Evolutionary conservation across 2,888 invertebrate genomes (phyloP).

Genomic region (Orthosia gothica): DNA sequence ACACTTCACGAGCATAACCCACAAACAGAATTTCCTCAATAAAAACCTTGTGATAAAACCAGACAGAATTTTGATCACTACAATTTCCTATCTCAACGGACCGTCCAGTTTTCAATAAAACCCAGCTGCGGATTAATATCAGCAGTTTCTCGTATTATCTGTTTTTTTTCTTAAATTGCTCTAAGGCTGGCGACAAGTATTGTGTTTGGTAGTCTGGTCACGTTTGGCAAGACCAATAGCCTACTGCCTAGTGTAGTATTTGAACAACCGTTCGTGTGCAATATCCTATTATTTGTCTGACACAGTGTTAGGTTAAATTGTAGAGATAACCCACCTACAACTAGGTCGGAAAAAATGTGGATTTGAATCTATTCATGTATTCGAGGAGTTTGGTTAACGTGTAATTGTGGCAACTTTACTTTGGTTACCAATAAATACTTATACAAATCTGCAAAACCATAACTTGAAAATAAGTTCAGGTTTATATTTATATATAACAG

Average conservation of each 20-base stretch:
- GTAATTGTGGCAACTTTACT: not conserved
- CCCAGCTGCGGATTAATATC: slow-evolving; percentile 57
- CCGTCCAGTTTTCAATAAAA: not conserved
- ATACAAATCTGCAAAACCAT: not conserved
- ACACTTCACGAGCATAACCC: slow-evolving; percentile 5
- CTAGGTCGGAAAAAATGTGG: slow-evolving; percentile 6
- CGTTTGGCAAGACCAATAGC: slow-evolving; percentile 66
- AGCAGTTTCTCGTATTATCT: slow-evolving; percentile 57
- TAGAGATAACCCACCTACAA: slow-evolving; percentile 33
- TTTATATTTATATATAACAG: not conserved
- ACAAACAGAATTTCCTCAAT: slow-evolving; percentile 29
- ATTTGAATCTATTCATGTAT: slow-evolving; percentile 20
- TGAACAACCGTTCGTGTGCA: slow-evolving; percentile 68
- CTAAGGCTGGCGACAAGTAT: slow-evolving; percentile 56
- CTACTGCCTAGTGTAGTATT: slow-evolving; percentile 59
- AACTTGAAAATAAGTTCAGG: no score
- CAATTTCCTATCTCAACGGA: slow-evolving; percentile 39
- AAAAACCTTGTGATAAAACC: slow-evolving; percentile 16
- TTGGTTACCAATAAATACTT: not conserved
- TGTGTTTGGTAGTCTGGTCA: slow-evolving; percentile 67
- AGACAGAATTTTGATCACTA: slow-evolving; percentile 40
- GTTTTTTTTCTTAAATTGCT: slow-evolving; percentile 66
- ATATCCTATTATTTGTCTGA: slow-evolving; percentile 71
- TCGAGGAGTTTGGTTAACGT: not conserved
- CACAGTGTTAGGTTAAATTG: slow-evolving; percentile 58